Evolutionary conservation across 1,140 invertebrate genomes (phyloP), one percentile per base, ranked within the genome.

Genomic region (Antheraea mylitta): DNA sequence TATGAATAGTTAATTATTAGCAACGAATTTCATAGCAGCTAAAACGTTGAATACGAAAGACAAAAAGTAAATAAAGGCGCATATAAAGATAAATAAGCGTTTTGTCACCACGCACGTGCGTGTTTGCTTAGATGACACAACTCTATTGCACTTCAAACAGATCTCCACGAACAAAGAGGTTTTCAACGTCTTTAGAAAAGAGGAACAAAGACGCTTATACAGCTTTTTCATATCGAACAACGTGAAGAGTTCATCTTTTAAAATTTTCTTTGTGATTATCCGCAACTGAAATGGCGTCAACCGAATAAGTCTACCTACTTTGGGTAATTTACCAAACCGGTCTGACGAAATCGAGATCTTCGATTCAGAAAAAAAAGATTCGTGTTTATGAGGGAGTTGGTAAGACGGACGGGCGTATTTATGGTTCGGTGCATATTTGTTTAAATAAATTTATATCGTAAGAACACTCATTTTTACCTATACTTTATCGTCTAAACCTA

Each of bases 31-130:
- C 9, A 1, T n/a, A n/a, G 13, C 13, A 2, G 4, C 16, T 53
- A 13, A 13, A 13, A 53, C 13, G 16, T 53, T 53, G 45, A 53
- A 53, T 53, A 53, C 16, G 68, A 78, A 72, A 71, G 69, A 71
- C 70, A 67, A 71, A 70, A 76, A 71, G 68, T 66, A 75, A 78
- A 81, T 76, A 84, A 59, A 67, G 60, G 53, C 67, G 71, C 76
- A 75, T 72, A 79, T 72, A 84, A 68, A 77, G 76, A 87, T 82
- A 82, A 76, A 87, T 82, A 83, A 86, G 74, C 59, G 72, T 74
- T 79, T 77, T 81, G 75, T 80, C 70, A 70, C 73, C 61, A 80
- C 69, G 74, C 79, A 87, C 80, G 83, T 84, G 82, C 76, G 74
- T 80, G 67, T 75, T 80, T 76, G 74, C 68, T 66, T 75, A 72